Evolutionary conservation across 2,797 vertebrate genomes (phyloP), one percentile per base, ranked within the genome.

Genomic region (Diglossa cyanea): DNA sequence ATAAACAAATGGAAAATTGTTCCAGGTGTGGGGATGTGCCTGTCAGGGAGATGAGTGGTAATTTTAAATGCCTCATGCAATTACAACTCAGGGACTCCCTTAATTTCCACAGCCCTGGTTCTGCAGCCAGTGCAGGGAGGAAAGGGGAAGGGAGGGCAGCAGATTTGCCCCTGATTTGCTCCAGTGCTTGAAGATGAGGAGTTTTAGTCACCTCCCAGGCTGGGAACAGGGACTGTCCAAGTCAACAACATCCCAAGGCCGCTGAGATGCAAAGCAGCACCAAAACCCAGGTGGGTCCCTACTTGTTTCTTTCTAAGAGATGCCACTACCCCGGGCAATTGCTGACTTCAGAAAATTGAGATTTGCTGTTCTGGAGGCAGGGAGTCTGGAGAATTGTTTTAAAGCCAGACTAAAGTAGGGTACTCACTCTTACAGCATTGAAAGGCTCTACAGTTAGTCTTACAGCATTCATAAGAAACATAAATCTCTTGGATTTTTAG

Each of bases 361-460:
- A 13, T 48, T 7, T 3, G 5, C 5, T 48, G 15, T 18, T 65
- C 17, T 31, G 44, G 33, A 68, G 53, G 17, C 4, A 53, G 65
- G 18, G 57, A 54, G 13, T n/a, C 26, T 62, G 50, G 6, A 67
- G 44, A 55, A 58, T 12, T 45, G 16, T 67, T 87, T 77, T 48
- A 63, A 67, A 45, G 10, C 20, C 11, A 2, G 70, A 45, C 9
- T 68, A 53, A 62, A 42, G 50, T 7, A 20, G 8, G 5, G 6
- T 33, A 71, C 35, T 85, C 9, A 1, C 8, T 45, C n/a, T 40
- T 31, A 44, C 13, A 71, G 37, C 45, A 65, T 7, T 72, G 26
- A 70, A 77, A 90, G 30, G 17, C 53, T 84, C 70, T 86, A 66
- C 67, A 91, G 37, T 91, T 86, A 76, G 13, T 93, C 54, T 71